phyloP scores from a whole-genome alignment of 2,797 vertebrate species.

The Coilia nasus region DNA sequence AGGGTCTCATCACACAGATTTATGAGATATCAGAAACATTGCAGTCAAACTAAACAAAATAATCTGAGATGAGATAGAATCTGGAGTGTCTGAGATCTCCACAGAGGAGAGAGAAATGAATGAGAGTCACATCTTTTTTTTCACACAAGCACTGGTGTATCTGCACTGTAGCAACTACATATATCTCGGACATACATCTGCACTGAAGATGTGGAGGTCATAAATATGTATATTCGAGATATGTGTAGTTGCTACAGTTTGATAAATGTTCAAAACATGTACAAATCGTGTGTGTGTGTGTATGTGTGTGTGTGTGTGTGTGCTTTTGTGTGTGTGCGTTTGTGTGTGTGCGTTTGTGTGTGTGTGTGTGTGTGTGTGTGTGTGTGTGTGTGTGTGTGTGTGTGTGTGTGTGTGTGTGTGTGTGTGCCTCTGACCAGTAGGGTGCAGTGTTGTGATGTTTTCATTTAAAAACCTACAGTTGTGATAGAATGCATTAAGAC shows the following conservation, averaged over 20 bases:
- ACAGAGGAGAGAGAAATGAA: not conserved
- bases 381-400: conserved; percentile 26
- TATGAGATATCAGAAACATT: not conserved
- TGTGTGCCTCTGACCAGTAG: conserved; percentile 56
- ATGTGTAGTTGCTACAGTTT: too few relatives aligned
- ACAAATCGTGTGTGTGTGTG: not conserved
- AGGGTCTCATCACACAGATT: conserved; percentile 38
- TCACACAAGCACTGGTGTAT: not conserved
- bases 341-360: not conserved
- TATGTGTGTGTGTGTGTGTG: conserved; percentile 23
- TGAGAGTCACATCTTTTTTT: not conserved
- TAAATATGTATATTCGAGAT: not conserved
- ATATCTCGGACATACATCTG: not conserved
- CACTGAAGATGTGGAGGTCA: not conserved
- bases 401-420: not conserved
- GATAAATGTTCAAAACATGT: too few relatives aligned
- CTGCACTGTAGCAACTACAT: not conserved
- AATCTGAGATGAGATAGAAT: conserved; percentile 43
- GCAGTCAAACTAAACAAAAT: not conserved
- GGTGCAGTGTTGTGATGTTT: conserved; percentile 59
- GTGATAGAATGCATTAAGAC: not conserved
- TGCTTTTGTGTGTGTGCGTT: not conserved
- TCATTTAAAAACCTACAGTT: not conserved
- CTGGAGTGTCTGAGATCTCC: conserved; percentile 30
- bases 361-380: conserved; percentile 20